A percentile compares a stretch with the other conserved stretches of the same genome.
phyloP scores from a whole-genome alignment of 2,113 vertebrate species.

The Xenus cinereus region DNA sequence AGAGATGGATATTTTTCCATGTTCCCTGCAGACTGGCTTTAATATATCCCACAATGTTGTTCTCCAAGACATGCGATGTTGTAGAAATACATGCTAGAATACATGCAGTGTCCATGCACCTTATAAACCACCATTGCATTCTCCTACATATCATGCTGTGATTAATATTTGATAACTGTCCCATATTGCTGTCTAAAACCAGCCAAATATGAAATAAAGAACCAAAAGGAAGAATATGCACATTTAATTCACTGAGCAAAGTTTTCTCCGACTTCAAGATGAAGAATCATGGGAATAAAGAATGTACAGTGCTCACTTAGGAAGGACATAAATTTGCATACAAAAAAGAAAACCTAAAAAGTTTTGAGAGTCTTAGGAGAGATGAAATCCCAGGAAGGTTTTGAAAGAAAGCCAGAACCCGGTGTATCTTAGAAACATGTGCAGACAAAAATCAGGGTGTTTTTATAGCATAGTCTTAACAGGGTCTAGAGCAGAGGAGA shows the following conservation, averaged over 20 bases:
- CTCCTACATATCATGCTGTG: neutral
- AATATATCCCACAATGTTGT: neutral
- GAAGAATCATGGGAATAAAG: neutral
- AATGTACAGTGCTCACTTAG: neutral
- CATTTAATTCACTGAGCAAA: neutral
- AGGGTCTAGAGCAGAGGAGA: neutral
- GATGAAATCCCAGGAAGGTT: neutral
- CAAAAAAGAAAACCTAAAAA: neutral
- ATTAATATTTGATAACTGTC: neutral
- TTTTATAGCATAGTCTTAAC: neutral
- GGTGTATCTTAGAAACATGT: neutral
- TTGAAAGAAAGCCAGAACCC: neutral
- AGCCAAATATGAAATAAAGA: neutral
- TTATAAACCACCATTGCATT: neutral
- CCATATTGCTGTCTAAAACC: neutral
- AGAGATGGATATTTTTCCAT: neutral
- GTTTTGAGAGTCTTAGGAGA: neutral
- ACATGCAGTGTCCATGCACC: neutral
- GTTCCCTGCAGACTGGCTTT: neutral
- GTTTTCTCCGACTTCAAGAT: neutral
- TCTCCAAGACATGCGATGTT: neutral
- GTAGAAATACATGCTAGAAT: neutral
- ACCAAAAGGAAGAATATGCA: neutral
- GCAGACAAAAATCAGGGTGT: neutral
- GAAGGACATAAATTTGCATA: neutral